Conservation (phyloP, 2,888 invertebrate species). For the Leptinotarsa haldemani region DNA sequence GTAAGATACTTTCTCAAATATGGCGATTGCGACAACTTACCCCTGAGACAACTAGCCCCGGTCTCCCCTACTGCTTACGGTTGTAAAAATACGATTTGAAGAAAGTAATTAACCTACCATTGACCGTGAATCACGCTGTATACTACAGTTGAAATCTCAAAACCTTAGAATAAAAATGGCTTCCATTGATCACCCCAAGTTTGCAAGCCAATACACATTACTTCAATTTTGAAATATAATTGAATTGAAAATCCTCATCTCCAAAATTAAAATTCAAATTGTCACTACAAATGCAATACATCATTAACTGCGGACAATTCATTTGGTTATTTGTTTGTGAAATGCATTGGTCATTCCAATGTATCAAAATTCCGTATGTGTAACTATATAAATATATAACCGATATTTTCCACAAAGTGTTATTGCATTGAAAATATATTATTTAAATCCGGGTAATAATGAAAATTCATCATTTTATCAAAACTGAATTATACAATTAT, state of each 20-base stretch:
- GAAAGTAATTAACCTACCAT: too few relatives aligned
- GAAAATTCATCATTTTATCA: slow-evolving; percentile 31
- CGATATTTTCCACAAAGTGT: slow-evolving; percentile 37
- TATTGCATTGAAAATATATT: slow-evolving; percentile 37
- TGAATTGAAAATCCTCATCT: not conserved
- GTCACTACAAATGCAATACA: slow-evolving; percentile 27
- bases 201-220: too few relatives aligned
- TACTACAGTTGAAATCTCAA: too few relatives aligned
- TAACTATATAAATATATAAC: slow-evolving; percentile 34
- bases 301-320: slow-evolving; percentile 49
- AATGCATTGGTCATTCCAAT: slow-evolving; percentile 36
- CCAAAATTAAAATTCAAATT: slow-evolving; percentile 38
- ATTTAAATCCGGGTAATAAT: slow-evolving; percentile 32
- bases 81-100: too few relatives aligned
- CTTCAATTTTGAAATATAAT: too few relatives aligned
- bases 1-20: too few relatives aligned
- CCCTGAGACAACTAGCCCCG: too few relatives aligned
- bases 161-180: too few relatives aligned
- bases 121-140: too few relatives aligned
- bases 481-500: slow-evolving; percentile 3
- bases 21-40: too few relatives aligned
- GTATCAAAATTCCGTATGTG: slow-evolving; percentile 28
- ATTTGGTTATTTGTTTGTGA: slow-evolving; percentile 43
- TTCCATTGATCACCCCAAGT: too few relatives aligned
- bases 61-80: too few relatives aligned